Evolutionary conservation across 2,888 invertebrate species (phyloP).

Genomic region (Mimachlamys varia): DNA sequence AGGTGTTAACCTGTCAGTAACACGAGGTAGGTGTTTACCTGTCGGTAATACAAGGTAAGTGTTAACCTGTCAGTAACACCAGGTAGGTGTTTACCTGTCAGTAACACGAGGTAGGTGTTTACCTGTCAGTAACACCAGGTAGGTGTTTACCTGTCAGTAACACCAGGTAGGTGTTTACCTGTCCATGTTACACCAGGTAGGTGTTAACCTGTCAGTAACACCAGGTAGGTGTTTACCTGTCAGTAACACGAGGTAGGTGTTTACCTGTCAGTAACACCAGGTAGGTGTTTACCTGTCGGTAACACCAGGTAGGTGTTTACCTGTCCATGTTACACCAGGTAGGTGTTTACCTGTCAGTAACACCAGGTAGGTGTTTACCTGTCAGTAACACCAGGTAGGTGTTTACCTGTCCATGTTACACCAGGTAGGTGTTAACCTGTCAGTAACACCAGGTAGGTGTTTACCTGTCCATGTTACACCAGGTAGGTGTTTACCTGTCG

Average conservation of each 20-base stretch:
- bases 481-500: constrained; percentile 82
- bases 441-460: constrained; percentile 83
- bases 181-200: constrained; percentile 84
- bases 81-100: constrained; percentile 82
- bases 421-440: constrained; percentile 83
- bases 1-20: constrained; percentile 82
- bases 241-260: constrained; percentile 83
- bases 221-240: constrained; percentile 82
- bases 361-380: constrained; percentile 84
- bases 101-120: constrained; percentile 83
- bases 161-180: constrained; percentile 84
- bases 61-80: constrained; percentile 84
- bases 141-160: constrained; percentile 81
- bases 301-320: constrained; percentile 84
- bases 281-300: constrained; percentile 81
- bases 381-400: constrained; percentile 83
- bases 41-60: constrained; percentile 84
- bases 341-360: constrained; percentile 81
- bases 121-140: constrained; percentile 84
- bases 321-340: constrained; percentile 85
- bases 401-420: constrained; percentile 84
- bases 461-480: constrained; percentile 84
- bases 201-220: constrained; percentile 83
- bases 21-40: constrained; percentile 84
- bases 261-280: constrained; percentile 84